Base-by-base conservation (phyloP, 92 coral and sea anemone genomes). In the Plumapathes pennacea region DNA sequence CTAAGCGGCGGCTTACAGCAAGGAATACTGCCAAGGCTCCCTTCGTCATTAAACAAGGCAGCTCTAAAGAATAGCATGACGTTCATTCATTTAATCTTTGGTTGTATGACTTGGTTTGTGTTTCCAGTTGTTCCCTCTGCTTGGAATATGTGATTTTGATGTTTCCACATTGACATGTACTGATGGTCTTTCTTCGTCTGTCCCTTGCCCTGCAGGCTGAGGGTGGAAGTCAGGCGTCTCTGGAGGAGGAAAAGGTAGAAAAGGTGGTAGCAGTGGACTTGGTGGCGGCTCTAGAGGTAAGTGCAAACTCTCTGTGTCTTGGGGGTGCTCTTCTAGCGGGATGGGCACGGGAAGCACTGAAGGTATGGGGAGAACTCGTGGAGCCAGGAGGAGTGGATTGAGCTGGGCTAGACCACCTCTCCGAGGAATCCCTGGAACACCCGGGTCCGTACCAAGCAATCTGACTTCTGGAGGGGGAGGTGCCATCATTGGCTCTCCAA, bases 81-180 rank as follows among this genome's bases (percentile, higher is more conserved):
- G n/a, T n/a, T n/a, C n/a, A n/a, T n/a, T n/a, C n/a, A n/a, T n/a
- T n/a, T n/a, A n/a, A n/a, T n/a, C n/a, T n/a, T n/a, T n/a, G n/a
- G n/a, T n/a, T n/a, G n/a, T n/a, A n/a, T n/a, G n/a, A n/a, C n/a
- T n/a, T n/a, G n/a, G n/a, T n/a, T 64, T 46, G 43, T 23, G 25
- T 32, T 40, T 66, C 17, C 42, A 39, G 27, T 20, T 21, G 2
- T 1, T 31, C 28, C 42, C 37, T 33, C 25, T 32, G 13, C 72
- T 80, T 32, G 91, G 96, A 25, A 94, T 90, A 24, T 72, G 71
- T n/a, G 99, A 94, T 55, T 84, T 89, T 8, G 99, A 84, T 34
- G 99, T 94, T 44, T 94, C 83, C 57, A 94, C 99, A 46, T 76
- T 86, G 18, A 94, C 91, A 37, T 81, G 89, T 39, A 94, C 94